These are phyloP conservation scores for Drosophila serrata DNA, from an alignment of 1,140 invertebrate genomes.

Conservation along the genomic window DNA sequence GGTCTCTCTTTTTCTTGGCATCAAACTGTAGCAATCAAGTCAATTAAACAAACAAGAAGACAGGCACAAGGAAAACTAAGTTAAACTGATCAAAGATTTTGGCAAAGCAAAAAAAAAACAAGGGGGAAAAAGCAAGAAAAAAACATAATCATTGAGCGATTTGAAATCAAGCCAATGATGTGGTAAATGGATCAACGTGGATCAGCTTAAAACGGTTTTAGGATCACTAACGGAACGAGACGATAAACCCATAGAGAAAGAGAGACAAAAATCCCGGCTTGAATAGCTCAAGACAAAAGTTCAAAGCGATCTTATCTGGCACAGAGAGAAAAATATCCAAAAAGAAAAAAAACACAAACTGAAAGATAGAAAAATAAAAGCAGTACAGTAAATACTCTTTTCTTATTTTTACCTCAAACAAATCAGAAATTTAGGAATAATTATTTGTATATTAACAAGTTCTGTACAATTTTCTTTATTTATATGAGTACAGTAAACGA, in stretches of 20 bases:
- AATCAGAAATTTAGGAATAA: not conserved
- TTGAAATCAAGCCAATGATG: constrained; percentile 73
- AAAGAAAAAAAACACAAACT: not conserved
- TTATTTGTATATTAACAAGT: too few species aligned
- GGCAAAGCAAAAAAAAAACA: too few species aligned
- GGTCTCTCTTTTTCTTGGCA: constrained; percentile 46
- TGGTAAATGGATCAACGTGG: constrained; percentile 56
- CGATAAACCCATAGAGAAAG: not conserved
- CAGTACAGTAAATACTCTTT: not conserved
- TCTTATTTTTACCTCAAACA: not conserved
- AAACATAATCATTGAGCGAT: constrained; percentile 58
- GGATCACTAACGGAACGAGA: constrained; percentile 29
- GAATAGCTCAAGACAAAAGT: constrained; percentile 60
- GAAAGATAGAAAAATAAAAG: constrained; percentile 3
- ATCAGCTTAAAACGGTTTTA: constrained; percentile 37
- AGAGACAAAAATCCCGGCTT: constrained; percentile 25
- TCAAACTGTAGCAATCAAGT: constrained; percentile 77
- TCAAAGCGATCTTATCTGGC: constrained; percentile 59
- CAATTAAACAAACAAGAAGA: constrained; percentile 81
- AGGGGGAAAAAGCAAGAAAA: constrained; percentile 17
- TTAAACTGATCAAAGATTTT: constrained; percentile 22
- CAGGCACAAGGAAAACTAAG: constrained; percentile 5
- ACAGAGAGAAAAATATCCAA: constrained; percentile 13
- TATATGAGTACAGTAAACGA: not conserved
- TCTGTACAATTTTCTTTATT: not conserved